Conservation (phyloP, 2,888 invertebrate genomes). For the Pinctada fucata region DNA sequence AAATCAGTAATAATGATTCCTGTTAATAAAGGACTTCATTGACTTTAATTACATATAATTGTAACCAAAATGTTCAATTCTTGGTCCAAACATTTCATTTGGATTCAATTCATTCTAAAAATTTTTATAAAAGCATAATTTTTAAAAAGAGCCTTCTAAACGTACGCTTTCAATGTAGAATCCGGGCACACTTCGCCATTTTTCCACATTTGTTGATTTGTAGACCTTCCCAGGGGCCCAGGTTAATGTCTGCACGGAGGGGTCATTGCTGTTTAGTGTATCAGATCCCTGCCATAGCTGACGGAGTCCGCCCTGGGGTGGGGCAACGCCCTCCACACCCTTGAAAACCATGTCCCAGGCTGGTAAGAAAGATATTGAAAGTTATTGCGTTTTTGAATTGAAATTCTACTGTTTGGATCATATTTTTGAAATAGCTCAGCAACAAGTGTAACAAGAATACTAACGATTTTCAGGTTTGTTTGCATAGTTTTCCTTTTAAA, state of each 20-base stretch:
- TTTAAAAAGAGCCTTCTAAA: not conserved
- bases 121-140: too few species aligned
- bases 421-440: too few species aligned
- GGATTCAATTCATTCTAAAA: too few species aligned
- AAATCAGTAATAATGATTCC: not conserved
- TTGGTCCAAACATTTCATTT: too few species aligned
- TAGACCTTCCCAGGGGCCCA: slow-evolving; percentile 42
- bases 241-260: slow-evolving; percentile 43
- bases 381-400: not conserved
- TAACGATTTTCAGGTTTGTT: too few species aligned
- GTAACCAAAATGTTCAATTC: too few species aligned
- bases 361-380: slow-evolving; percentile 21
- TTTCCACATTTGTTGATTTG: slow-evolving; percentile 51
- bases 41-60: too few species aligned
- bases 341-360: slow-evolving; percentile 59
- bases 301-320: slow-evolving; percentile 7
- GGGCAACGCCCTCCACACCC: slow-evolving; percentile 47
- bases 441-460: too few species aligned
- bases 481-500: too few species aligned
- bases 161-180: slow-evolving; percentile 33
- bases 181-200: slow-evolving; percentile 41
- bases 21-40: too few species aligned
- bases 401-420: not conserved
- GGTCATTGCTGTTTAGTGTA: slow-evolving; percentile 43
- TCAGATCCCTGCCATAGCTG: slow-evolving; percentile 42